A percentile compares a stretch with the other conserved stretches of the same genome.
Conservation (phyloP, 2,113 vertebrate species). For the Sebastes fasciatus region DNA sequence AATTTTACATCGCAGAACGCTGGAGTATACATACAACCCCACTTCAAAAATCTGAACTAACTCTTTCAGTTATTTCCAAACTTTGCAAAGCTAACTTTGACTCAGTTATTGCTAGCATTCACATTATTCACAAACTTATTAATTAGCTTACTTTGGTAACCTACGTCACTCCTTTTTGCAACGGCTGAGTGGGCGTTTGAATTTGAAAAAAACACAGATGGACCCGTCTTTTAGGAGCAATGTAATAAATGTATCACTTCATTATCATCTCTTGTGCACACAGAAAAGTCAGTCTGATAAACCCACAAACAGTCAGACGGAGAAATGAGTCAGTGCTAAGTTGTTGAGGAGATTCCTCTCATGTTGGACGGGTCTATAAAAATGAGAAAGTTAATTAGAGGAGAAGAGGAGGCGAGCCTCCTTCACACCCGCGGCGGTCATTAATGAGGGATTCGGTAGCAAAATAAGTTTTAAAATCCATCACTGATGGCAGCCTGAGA, state of each 20-base stretch:
- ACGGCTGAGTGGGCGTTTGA: too few relatives aligned
- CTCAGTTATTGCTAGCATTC: too few relatives aligned
- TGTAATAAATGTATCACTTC: background rate
- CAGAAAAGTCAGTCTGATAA: background rate
- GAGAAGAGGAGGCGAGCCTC: background rate
- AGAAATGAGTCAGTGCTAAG: background rate
- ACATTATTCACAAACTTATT: too few relatives aligned
- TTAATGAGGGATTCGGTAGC: background rate
- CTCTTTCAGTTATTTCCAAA: too few relatives aligned
- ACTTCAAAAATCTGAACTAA: too few relatives aligned
- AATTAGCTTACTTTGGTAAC: too few relatives aligned
- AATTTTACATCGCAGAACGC: too few relatives aligned
- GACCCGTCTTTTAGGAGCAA: background rate
- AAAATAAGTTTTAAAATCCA: background rate
- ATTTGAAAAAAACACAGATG: too few relatives aligned
- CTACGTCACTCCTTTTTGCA: too few relatives aligned
- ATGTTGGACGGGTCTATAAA: background rate
- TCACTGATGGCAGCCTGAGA: background rate
- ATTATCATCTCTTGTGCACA: background rate
- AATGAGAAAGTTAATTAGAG: background rate
- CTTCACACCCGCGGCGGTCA: background rate
- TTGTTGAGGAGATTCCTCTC: background rate
- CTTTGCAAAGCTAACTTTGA: too few relatives aligned
- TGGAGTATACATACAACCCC: too few relatives aligned
- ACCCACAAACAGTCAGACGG: background rate